Evolutionary conservation across 2,113 vertebrate genomes (phyloP).

Genomic region (Rhombomys opimus): DNA sequence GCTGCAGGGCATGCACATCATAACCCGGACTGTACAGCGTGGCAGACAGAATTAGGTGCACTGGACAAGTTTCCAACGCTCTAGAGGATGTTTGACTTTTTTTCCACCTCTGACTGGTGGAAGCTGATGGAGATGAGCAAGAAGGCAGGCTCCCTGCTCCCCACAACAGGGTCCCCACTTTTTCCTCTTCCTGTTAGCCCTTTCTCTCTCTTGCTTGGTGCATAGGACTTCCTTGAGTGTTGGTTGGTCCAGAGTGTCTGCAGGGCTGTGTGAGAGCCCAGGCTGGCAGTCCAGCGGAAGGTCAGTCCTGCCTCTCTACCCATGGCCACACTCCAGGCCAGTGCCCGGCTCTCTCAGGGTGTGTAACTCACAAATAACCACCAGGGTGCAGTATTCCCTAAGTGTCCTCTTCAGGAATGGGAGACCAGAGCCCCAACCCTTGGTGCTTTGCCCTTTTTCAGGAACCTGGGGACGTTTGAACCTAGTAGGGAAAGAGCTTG

Average conservation of each 20-base stretch:
- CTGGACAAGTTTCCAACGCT: neutral
- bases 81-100: neutral
- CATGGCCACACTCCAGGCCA: fast-evolving
- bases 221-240: neutral
- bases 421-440: neutral
- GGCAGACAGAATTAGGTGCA: neutral
- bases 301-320: neutral
- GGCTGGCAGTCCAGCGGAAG: fast-evolving
- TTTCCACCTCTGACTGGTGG: neutral
- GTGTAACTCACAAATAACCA: neutral
- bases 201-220: neutral
- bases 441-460: neutral
- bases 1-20: fast-evolving
- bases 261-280: neutral
- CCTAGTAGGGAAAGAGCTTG: too few species aligned
- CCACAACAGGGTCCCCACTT: neutral
- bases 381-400: neutral
- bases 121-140: neutral
- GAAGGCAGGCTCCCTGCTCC: neutral
- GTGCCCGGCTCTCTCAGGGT: neutral
- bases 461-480: neutral
- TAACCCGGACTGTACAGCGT: too few species aligned
- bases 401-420: neutral
- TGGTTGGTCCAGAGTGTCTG: neutral
- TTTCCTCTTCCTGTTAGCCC: neutral